Base-by-base conservation (phyloP, 2,797 vertebrate genomes). In the Danio jaintianensis region DNA sequence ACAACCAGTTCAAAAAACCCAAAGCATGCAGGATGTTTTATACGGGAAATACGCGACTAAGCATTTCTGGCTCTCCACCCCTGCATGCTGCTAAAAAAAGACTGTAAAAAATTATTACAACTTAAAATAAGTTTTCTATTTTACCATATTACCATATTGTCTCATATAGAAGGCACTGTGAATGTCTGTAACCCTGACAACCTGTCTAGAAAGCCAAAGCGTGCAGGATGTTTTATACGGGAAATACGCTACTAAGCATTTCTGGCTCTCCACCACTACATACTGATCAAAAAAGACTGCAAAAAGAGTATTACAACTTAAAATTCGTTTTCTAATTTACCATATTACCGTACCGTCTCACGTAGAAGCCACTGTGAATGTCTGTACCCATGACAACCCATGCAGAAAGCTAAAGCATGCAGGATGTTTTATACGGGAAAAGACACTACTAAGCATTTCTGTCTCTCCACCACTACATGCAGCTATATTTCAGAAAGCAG, bases 11-110 rank as follows among this genome's bases (percentile, higher is more conserved):
- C n/a, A n/a, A n/a, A n/a, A n/a, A n/a, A n/a, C n/a, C n/a, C n/a
- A n/a, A n/a, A n/a, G n/a, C n/a, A n/a, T n/a, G n/a, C n/a, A n/a
- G 84, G 86, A 29, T 74, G 81, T 87, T 92, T 92, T 92, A 89
- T 93, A 83, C 80, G 86, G 83, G 22, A 79, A 74, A n/a, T 58
- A n/a, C 52, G 63, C 6, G 22, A 52, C 7, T 52, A 53, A 52
- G 13, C 59, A 64, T 64, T 55, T 58, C 42, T 68, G 29, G 45
- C 18, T 61, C 43, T 16, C 42, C 11, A 40, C 2, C 18, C 58
- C 40, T 58, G 42, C 12, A 45, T 43, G 40, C 4, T 56, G 20
- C 20, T 58, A 20, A 58, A 16, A 59, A 61, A 9, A 61, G 13
- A 38, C 29, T 36, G 58, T 38, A 36, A 59, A 53, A 38, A 38